Conservation (phyloP, 2,888 invertebrate species). For the Cabera pusaria region DNA sequence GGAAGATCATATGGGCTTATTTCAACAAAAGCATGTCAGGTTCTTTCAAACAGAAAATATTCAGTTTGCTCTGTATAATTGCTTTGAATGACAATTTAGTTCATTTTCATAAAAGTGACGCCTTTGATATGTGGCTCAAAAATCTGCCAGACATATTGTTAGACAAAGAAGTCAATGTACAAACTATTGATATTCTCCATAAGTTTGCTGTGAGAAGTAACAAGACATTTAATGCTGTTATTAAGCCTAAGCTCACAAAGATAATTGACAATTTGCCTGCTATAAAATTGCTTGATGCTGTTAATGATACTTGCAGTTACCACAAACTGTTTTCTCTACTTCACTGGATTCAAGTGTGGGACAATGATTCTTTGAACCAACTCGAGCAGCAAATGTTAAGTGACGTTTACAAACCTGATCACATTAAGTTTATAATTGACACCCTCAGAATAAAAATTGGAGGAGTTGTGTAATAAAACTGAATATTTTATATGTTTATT, state of each 20-base stretch:
- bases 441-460: constrained; percentile 61
- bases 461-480: constrained; percentile 31
- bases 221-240: constrained; percentile 68
- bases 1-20: constrained; percentile 65
- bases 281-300: constrained; percentile 60
- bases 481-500: constrained; percentile 20
- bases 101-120: constrained; percentile 60
- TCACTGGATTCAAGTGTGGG: constrained; percentile 77
- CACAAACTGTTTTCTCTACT: constrained; percentile 80
- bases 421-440: constrained; percentile 67
- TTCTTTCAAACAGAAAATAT: constrained; percentile 62
- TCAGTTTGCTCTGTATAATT: constrained; percentile 69
- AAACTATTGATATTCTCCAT: constrained; percentile 82
- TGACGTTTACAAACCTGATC: constrained; percentile 55
- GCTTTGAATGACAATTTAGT: constrained; percentile 63
- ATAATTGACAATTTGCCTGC: constrained; percentile 75
- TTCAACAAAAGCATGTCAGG: constrained; percentile 51
- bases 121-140: constrained; percentile 77
- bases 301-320: constrained; percentile 63
- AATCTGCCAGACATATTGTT: constrained; percentile 83
- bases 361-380: constrained; percentile 62
- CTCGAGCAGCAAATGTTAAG: constrained; percentile 64
- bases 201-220: constrained; percentile 83
- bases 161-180: constrained; percentile 67
- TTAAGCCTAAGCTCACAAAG: constrained; percentile 62